phyloP scores from a whole-genome alignment of 2,888 invertebrate species.

The Meandrusa payeni region DNA sequence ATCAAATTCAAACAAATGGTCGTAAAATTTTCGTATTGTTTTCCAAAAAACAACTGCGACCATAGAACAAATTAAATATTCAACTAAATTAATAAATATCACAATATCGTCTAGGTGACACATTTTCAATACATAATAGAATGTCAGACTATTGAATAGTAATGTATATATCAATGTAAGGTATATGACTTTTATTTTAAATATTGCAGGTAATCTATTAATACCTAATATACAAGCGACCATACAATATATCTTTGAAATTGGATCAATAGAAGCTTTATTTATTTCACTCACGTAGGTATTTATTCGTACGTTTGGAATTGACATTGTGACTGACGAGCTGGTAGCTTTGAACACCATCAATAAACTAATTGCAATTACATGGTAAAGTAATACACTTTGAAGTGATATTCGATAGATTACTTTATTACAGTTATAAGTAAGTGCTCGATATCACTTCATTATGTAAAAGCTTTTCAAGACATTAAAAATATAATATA shows the following conservation, averaged over 20 bases:
- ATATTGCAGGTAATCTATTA: slow-evolving; percentile 28
- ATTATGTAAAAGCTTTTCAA: too few relatives aligned
- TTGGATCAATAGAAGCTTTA: slow-evolving; percentile 22
- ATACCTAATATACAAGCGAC: slow-evolving; percentile 25
- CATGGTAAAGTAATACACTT: too few relatives aligned
- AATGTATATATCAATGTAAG: slow-evolving; percentile 14
- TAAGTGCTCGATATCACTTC: too few relatives aligned
- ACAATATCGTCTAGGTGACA: too few relatives aligned
- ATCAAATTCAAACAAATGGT: slow-evolving; percentile 29
- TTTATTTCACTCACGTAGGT: slow-evolving; percentile 23
- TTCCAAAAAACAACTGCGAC: slow-evolving; percentile 22
- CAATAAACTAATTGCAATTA: background rate
- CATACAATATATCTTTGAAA: slow-evolving; percentile 28
- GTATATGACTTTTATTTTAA: slow-evolving; percentile 16
- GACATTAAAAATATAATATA: too few relatives aligned
- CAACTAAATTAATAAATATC: slow-evolving; percentile 8
- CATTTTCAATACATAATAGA: too few relatives aligned
- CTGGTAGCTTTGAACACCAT: background rate
- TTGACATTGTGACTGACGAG: slow-evolving; percentile 22
- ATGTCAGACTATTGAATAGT: slow-evolving; percentile 15
- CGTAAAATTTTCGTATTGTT: slow-evolving; percentile 27
- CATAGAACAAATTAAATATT: slow-evolving; percentile 24
- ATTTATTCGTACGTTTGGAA: slow-evolving; percentile 22
- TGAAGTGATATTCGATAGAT: too few relatives aligned
- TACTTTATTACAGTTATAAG: too few relatives aligned